Conservation (phyloP, 2,113 vertebrate species). For the Muntiacus muntjak region DNA sequence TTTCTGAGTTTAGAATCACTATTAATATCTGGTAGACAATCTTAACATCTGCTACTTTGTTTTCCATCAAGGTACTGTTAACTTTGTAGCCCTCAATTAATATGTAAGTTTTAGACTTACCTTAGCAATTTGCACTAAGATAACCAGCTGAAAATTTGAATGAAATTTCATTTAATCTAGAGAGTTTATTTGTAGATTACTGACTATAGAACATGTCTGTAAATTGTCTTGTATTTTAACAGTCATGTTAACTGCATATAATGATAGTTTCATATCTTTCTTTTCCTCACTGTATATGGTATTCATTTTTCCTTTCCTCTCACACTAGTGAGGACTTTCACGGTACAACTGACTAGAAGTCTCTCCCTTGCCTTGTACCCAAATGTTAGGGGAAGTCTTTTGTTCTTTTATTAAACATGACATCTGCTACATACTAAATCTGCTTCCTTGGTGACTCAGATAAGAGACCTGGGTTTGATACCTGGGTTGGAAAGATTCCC, state of each 20-base stretch:
- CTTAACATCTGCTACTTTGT: background rate
- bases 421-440: background rate
- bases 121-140: background rate
- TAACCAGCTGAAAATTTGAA: background rate
- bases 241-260: background rate
- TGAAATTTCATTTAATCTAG: background rate
- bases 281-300: background rate
- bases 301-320: background rate
- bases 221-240: background rate
- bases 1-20: background rate
- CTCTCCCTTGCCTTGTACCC: background rate
- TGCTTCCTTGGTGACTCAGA: background rate
- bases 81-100: background rate
- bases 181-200: background rate
- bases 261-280: background rate
- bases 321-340: background rate
- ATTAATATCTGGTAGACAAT: background rate
- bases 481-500: background rate
- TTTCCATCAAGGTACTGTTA: background rate
- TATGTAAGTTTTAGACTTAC: background rate
- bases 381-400: background rate
- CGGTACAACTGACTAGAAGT: background rate
- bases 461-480: background rate
- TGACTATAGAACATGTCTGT: background rate
- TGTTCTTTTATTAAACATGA: background rate